phyloP scores from a whole-genome alignment of 1,140 invertebrate species.

The Berghia stephanieae region DNA sequence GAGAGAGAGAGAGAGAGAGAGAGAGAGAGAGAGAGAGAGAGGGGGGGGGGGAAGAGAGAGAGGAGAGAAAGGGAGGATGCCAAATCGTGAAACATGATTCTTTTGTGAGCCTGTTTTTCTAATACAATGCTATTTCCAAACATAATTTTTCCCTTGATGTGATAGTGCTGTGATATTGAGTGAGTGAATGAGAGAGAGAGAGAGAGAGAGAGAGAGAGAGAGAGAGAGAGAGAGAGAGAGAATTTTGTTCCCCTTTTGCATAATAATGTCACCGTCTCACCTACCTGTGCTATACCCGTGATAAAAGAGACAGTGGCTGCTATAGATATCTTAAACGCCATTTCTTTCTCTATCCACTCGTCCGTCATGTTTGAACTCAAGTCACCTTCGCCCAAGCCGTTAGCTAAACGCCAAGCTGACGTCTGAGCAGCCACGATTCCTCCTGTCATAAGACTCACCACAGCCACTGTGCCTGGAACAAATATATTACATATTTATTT shows the following conservation, averaged over 20 bases:
- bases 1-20: too few relatives aligned
- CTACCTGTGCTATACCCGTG: conserved; percentile 55
- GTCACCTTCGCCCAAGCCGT: neutral
- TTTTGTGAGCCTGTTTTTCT: too few relatives aligned
- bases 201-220: neutral
- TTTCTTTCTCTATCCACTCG: conserved; percentile 15
- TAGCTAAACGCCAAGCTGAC: conserved; percentile 9
- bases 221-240: neutral
- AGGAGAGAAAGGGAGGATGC: too few relatives aligned
- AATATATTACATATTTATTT: neutral
- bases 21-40: too few relatives aligned
- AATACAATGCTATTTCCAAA: too few relatives aligned
- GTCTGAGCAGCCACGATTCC: conserved; percentile 49
- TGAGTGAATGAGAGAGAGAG: neutral
- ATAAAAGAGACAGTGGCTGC: conserved; percentile 50
- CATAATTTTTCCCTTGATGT: too few relatives aligned
- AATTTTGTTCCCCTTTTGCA: neutral
- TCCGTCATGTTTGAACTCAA: neutral
- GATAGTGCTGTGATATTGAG: neutral
- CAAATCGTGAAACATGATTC: too few relatives aligned
- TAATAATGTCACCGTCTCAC: neutral
- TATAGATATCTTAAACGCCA: conserved; percentile 46
- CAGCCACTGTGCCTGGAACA: conserved; percentile 57
- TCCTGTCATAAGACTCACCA: conserved; percentile 57
- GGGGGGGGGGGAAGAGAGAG: too few relatives aligned